A percentile compares a stretch with the other conserved stretches of the same genome.
These are phyloP conservation scores for Clupea harengus DNA, from an alignment of 2,113 vertebrate species.

Conservation along the genomic window DNA sequence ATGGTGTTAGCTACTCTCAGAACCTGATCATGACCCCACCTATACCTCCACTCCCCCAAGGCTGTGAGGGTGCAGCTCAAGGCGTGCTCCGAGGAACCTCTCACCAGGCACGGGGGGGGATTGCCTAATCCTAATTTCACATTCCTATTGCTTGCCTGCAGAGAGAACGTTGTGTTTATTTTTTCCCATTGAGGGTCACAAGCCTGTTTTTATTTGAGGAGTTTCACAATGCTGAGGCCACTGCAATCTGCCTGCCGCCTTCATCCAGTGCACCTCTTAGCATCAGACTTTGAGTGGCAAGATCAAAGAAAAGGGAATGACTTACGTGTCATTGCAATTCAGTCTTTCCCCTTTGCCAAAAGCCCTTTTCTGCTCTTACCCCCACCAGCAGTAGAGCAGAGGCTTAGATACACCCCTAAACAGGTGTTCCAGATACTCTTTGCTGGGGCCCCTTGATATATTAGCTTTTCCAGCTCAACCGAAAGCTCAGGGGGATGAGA, in stretches of 20 bases:
- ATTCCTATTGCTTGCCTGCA: background rate
- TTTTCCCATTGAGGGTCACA: constrained; percentile 18
- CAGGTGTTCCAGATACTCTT: constrained; percentile 44
- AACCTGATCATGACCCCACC: too few relatives aligned
- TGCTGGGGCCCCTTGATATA: constrained; percentile 45
- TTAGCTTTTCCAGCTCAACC: constrained; percentile 42
- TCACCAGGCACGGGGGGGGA: too few relatives aligned
- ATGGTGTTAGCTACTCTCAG: too few relatives aligned
- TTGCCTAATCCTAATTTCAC: background rate
- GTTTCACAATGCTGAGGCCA: background rate
- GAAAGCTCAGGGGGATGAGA: constrained; percentile 39
- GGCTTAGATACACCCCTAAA: constrained; percentile 40
- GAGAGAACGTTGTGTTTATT: constrained; percentile 16
- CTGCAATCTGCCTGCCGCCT: constrained; percentile 12
- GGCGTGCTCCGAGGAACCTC: too few relatives aligned
- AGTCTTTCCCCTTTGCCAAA: background rate
- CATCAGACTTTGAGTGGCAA: constrained; percentile 31
- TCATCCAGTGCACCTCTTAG: background rate
- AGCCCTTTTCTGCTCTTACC: constrained; percentile 29
- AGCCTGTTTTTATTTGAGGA: background rate
- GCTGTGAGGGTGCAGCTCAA: too few relatives aligned
- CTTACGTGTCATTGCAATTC: constrained; percentile 17
- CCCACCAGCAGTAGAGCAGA: constrained; percentile 22
- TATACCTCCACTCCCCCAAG: too few relatives aligned
- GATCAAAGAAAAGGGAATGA: constrained; percentile 33